These are phyloP conservation scores for Urocolius indicus DNA, from an alignment of 2,113 vertebrate species.

Conservation along the genomic window DNA sequence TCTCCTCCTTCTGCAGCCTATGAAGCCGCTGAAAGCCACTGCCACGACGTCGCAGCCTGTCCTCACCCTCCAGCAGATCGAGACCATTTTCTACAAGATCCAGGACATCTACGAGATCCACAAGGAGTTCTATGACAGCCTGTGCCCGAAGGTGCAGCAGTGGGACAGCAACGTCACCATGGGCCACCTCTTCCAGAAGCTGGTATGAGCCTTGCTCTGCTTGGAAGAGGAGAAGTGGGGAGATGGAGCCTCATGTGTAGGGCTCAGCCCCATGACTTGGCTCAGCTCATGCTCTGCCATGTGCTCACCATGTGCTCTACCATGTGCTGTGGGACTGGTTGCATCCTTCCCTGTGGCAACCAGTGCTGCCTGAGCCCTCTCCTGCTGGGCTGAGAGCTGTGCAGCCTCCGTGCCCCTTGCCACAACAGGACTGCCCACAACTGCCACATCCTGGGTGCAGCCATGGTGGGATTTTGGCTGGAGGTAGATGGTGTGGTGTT, in stretches of 20 bases:
- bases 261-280: rapidly evolving
- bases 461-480: background rate
- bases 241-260: background rate
- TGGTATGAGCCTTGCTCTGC: slow-evolving; percentile 80
- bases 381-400: rapidly evolving
- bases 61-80: slow-evolving; percentile 93
- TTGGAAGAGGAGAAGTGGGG: slow-evolving; percentile 4
- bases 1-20: slow-evolving; percentile 80
- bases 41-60: slow-evolving; percentile 96
- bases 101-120: slow-evolving; percentile 97
- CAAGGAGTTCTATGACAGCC: slow-evolving; percentile 94
- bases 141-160: slow-evolving; percentile 92
- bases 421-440: background rate
- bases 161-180: slow-evolving; percentile 95
- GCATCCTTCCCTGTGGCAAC: background rate
- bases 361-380: background rate
- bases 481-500: background rate
- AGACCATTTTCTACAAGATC: slow-evolving; percentile 98
- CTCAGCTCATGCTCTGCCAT: background rate
- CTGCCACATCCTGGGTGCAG: background rate
- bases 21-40: slow-evolving; percentile 95
- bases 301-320: rapidly evolving
- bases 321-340: background rate
- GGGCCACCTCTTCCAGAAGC: slow-evolving; percentile 97
- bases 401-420: background rate